phyloP scores from a whole-genome alignment of 2,113 vertebrate genomes.

The Hylia prasina region DNA sequence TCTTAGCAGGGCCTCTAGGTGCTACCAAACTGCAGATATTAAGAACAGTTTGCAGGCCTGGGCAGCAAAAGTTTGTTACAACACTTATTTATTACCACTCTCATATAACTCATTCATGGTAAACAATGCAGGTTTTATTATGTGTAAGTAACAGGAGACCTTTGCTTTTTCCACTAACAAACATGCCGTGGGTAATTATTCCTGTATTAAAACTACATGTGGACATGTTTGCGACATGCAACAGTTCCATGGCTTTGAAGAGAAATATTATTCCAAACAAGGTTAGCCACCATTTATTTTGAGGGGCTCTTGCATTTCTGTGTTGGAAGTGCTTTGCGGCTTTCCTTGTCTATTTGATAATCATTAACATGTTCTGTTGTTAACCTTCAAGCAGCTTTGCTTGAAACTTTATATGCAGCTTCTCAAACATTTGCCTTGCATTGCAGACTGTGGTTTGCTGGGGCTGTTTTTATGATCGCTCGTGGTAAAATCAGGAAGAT shows the following conservation, averaged over 20 bases:
- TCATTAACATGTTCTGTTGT: slow-evolving; percentile 64
- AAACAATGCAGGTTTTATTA: slow-evolving; percentile 46
- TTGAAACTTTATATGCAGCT: slow-evolving; percentile 59
- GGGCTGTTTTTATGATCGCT: slow-evolving; percentile 72
- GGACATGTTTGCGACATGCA: slow-evolving; percentile 60
- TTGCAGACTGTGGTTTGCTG: slow-evolving; percentile 68
- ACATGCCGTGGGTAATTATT: slow-evolving; percentile 62
- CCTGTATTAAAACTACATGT: slow-evolving; percentile 49
- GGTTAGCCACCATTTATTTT: slow-evolving; percentile 54
- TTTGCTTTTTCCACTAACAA: slow-evolving; percentile 58
- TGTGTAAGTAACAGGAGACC: slow-evolving; percentile 39
- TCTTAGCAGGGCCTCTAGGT: slow-evolving; percentile 6
- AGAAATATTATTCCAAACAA: slow-evolving; percentile 51
- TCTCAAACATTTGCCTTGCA: slow-evolving; percentile 54
- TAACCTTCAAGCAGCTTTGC: slow-evolving; percentile 59
- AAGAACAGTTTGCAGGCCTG: slow-evolving; percentile 5
- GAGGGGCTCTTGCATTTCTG: slow-evolving; percentile 54
- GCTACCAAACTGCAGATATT: slow-evolving; percentile 40
- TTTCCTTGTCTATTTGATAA: slow-evolving; percentile 67
- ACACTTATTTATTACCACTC: slow-evolving; percentile 57
- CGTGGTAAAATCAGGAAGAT: slow-evolving; percentile 75
- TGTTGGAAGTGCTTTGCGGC: slow-evolving; percentile 18
- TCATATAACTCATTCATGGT: slow-evolving; percentile 30
- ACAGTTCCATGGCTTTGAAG: slow-evolving; percentile 52
- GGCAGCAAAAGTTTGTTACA: slow-evolving; percentile 41